Evolutionary conservation across 2,888 invertebrate species (phyloP), one percentile per base, ranked within the genome.

Genomic region (Tuta absoluta): DNA sequence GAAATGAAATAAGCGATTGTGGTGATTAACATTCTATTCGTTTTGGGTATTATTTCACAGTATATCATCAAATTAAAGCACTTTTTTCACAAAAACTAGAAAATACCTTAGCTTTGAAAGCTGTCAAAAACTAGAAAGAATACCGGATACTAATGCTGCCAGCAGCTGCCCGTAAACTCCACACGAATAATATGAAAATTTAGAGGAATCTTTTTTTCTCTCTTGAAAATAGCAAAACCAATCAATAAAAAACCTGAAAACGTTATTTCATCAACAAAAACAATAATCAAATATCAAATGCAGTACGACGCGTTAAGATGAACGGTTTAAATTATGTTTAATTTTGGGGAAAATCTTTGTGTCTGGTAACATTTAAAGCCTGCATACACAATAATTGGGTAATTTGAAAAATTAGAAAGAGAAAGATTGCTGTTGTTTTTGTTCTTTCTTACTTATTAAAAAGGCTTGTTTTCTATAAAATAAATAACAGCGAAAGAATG

Each of bases 111-210:
- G 83, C 86, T 86, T 82, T 86, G 79, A 88, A 86, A 90, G 86
- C 88, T 90, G 90, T 90, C 90, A 91, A 90, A 89, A 82, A 83
- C 82, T 82, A 80, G 80, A 91, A 91, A 90, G 89, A 77, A 67
- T 74, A 68, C 69, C 70, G 72, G 66, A 68, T 48, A 61, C 21
- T 38, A 63, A 63, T 71, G 71, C 71, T 75, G 64, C 70, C 69
- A 73, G 59, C 21, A 19, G 1, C 51, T 48, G 48, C 2, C 7
- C 1, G n/a, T 19, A 19, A 48, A 48, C 2, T 48, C 48, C 48
- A 19, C 48, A n/a, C n/a, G n/a, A 48, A 19, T 10, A 19, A 19
- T 3, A 48, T 19, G 2, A 19, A 48, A 48, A 19, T n/a, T 12
- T 8, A 3, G 19, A 10, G 1, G 10, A 4, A 8, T 1, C 19